Percentiles rank a stretch among this genome's conserved stretches.
Evolutionary conservation across 2,797 vertebrate species (phyloP).

Genomic region (Lutjanus campechanus): DNA sequence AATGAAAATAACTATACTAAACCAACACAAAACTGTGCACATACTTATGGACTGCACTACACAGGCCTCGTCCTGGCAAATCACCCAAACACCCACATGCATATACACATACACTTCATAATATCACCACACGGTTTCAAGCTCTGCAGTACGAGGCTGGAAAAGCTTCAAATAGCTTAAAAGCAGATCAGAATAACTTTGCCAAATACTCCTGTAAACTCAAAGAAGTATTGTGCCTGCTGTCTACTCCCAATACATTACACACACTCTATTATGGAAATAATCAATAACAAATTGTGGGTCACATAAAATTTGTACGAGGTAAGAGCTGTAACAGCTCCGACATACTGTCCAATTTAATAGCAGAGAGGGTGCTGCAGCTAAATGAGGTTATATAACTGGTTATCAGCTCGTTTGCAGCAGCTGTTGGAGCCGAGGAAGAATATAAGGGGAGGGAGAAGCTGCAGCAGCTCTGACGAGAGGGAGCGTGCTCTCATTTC

Average conservation of each 20-base stretch:
- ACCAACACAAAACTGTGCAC: neutral
- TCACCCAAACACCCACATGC: neutral
- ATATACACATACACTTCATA: neutral
- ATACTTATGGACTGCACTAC: neutral
- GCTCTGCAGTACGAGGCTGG: neutral
- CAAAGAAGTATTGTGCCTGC: neutral
- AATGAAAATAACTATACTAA: neutral
- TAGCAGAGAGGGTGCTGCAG: conserved; percentile 27
- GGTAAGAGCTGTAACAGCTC: conserved; percentile 33
- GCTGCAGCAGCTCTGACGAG: conserved; percentile 34
- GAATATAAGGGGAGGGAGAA: conserved; percentile 31
- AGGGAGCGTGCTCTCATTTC: conserved; percentile 70
- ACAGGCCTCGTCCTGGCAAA: neutral
- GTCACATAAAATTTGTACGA: conserved; percentile 10
- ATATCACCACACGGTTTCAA: neutral
- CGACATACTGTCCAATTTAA: neutral
- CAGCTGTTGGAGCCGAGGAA: conserved; percentile 32
- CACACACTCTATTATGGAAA: conserved; percentile 9
- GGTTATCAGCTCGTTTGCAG: conserved; percentile 42
- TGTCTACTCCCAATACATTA: conserved; percentile 17
- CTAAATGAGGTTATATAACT: conserved; percentile 66
- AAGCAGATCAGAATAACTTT: neutral
- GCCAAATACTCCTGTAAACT: neutral
- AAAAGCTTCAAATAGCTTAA: conserved; percentile 2
- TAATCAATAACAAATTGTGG: conserved; percentile 26